Evolutionary conservation across 2,888 invertebrate species (phyloP).

Genomic region (Bombylius major): DNA sequence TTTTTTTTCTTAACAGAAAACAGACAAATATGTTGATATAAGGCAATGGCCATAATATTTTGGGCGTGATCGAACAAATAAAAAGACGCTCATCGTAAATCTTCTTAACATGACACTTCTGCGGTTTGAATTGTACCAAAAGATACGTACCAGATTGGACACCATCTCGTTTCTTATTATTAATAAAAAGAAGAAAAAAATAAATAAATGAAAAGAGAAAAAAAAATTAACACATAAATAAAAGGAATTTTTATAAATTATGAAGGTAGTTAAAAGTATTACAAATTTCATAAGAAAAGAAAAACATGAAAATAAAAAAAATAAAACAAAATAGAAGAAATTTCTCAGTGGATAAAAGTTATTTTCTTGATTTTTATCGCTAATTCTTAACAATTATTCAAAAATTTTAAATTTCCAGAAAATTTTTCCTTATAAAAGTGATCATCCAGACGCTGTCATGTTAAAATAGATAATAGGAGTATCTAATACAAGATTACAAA

Average conservation of each 20-base stretch:
- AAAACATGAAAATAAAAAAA: background rate
- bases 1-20: no score
- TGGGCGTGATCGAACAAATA: slow-evolving; percentile 15
- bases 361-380: no score
- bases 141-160: background rate
- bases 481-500: no score
- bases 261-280: slow-evolving; percentile 6
- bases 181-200: slow-evolving; percentile 6
- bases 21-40: no score
- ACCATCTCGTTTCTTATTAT: slow-evolving; percentile 7
- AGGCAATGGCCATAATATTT: slow-evolving; percentile 9
- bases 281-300: background rate
- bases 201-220: slow-evolving; percentile 3
- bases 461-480: no score
- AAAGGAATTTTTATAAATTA: slow-evolving; percentile 7
- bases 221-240: background rate
- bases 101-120: slow-evolving; percentile 16
- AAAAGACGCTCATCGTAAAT: slow-evolving; percentile 13
- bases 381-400: no score
- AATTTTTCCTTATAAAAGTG: no score
- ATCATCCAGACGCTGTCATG: no score
- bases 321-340: background rate
- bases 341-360: no score
- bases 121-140: slow-evolving; percentile 12
- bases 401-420: no score